Evolutionary conservation across 2,888 invertebrate genomes (phyloP).

Genomic region (Metacarcinus magister): DNA sequence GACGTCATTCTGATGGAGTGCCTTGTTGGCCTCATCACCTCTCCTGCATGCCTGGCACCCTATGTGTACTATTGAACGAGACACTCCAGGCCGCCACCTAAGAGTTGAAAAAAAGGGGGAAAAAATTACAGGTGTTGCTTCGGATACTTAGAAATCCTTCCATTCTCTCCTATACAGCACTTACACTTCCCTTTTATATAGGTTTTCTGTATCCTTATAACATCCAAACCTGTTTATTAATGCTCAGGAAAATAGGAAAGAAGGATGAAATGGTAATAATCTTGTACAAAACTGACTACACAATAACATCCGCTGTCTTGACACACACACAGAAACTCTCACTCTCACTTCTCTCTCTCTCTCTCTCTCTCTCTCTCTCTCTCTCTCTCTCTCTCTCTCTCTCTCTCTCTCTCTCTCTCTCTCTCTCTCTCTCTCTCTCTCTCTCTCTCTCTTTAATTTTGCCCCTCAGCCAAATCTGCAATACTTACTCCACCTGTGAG

Average conservation of each 20-base stretch:
- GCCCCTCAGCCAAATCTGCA: background rate
- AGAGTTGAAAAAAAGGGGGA: background rate
- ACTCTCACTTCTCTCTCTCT: no score
- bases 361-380: no score
- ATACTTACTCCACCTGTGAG: conserved; percentile 46
- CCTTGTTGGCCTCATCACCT: background rate
- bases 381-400: no score
- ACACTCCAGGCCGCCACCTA: conserved; percentile 70
- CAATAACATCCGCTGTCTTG: background rate
- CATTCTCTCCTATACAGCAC: no score
- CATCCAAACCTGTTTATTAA: no score
- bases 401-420: no score
- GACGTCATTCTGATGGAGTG: conserved; percentile 33
- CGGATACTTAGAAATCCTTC: background rate
- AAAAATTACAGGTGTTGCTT: background rate
- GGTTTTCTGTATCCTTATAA: no score
- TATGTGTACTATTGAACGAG: conserved; percentile 63
- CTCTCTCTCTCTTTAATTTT: no score
- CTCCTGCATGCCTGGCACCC: background rate
- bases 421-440: no score
- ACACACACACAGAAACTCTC: no score
- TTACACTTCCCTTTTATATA: no score
- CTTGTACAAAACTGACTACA: background rate
- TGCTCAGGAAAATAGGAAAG: background rate
- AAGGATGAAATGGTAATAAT: background rate